Evolutionary conservation across 2,888 invertebrate species (phyloP).

Genomic region (Eilema sororculum): DNA sequence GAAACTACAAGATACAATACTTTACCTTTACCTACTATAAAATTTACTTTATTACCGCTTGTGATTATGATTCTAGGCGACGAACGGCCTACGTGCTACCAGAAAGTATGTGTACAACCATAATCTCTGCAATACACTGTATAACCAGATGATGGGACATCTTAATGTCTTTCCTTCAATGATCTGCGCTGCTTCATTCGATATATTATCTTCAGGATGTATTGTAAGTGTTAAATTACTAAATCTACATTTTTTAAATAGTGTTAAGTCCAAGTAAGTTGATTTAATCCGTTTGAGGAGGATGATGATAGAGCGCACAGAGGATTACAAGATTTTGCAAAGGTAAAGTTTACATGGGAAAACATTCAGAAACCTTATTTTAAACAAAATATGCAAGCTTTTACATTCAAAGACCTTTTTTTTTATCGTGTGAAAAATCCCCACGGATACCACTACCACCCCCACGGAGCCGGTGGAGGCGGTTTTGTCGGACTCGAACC

Average conservation of each 20-base stretch:
- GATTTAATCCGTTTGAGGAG: too few relatives aligned
- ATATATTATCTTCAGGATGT: slow-evolving; percentile 63
- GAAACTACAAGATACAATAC: too few relatives aligned
- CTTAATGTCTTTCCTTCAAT: slow-evolving; percentile 61
- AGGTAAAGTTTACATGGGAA: too few relatives aligned
- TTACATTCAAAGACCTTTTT: too few relatives aligned
- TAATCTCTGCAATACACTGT: slow-evolving; percentile 53
- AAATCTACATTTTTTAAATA: not conserved
- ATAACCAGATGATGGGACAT: slow-evolving; percentile 32
- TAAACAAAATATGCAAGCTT: too few relatives aligned
- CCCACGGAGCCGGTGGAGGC: too few relatives aligned
- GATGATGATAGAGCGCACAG: too few relatives aligned
- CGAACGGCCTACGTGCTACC: slow-evolving; percentile 51
- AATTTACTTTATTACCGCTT: not conserved
- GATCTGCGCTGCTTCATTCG: slow-evolving; percentile 67
- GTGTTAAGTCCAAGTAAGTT: not conserved
- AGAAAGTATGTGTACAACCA: slow-evolving; percentile 65
- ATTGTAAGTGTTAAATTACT: slow-evolving; percentile 55
- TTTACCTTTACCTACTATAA: not conserved
- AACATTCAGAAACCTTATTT: too few relatives aligned
- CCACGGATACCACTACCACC: too few relatives aligned
- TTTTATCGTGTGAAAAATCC: too few relatives aligned
- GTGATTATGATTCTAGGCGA: slow-evolving; percentile 54
- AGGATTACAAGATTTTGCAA: too few relatives aligned
- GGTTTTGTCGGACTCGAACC: too few relatives aligned